Base-by-base conservation (phyloP, 2,797 vertebrate species). In the Tauraco hartlaubi region DNA sequence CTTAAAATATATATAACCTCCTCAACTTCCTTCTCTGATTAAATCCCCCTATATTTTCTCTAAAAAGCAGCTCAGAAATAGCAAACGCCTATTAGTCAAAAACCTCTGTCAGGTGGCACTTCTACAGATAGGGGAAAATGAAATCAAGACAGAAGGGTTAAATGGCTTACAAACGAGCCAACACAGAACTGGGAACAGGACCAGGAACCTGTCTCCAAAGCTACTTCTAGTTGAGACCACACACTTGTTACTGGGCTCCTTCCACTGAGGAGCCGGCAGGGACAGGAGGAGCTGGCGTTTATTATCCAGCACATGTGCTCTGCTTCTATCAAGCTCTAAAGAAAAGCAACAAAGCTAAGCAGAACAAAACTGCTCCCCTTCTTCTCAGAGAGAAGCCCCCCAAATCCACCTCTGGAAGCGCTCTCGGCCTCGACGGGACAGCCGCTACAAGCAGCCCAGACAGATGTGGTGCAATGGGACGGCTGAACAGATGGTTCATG, bases 151-250 rank as follows among this genome's bases (percentile, higher is more conserved):
- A 91, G 87, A 94, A 94, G 95, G 96, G 95, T 94, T 95, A 96
- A 96, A 69, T 92, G 92, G 88, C 73, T 94, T 85, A 88, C 85
- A 94, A 96, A 91, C 43, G 94, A 97, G 94, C 91, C 93, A 88
- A 71, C 59, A 73, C 73, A 90, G 66, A 88, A 76, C 89, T 88
- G 95, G 96, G 95, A 96, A 96, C 48, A 51, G 63, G 72, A 94
- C 92, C 96, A 97, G 91, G 72, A 97, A 92, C 90, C 82, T 94
- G 95, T 94, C 91, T 95, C 78, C 79, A 86, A 94, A 88, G 77
- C 88, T 92, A 67, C 73, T 93, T 85, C 86, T 91, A 64, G 66
- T 62, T 66, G 90, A 95, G 96, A 96, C 94, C 96, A 96, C 95
- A 96, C 88, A 96, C 83, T 96, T 91, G 75, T 92, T 84, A 82